Conservation (phyloP, 2,797 vertebrate species). For the Molossus molossus region DNA sequence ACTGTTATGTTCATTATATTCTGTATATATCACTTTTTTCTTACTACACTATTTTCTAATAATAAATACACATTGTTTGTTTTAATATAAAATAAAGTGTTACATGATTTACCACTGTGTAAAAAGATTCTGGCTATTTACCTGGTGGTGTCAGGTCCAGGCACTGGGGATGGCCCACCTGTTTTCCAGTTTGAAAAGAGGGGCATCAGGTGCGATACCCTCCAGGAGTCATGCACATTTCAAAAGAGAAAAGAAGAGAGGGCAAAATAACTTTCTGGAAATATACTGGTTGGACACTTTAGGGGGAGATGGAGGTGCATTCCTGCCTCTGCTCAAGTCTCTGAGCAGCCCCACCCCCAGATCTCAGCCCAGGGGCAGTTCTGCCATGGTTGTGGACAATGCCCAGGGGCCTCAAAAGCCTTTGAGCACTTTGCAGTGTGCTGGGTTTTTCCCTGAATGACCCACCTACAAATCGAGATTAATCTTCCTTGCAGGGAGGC, state of each 20-base stretch:
- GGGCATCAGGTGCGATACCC: not conserved
- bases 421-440: not conserved
- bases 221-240: not conserved
- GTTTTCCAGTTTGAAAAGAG: constrained; percentile 16
- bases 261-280: constrained; percentile 60
- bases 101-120: not conserved
- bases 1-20: too few relatives aligned
- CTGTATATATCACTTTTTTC: not conserved
- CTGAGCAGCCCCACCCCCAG: not conserved
- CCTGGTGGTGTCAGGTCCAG: not conserved
- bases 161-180: not conserved
- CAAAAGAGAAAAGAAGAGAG: not conserved
- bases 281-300: not conserved
- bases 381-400: not conserved
- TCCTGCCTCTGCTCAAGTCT: not conserved
- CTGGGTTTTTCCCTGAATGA: constrained; percentile 11
- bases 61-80: constrained; percentile 17
- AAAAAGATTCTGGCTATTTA: not conserved
- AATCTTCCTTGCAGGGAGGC: constrained; percentile 46
- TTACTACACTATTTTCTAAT: constrained; percentile 42
- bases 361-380: not conserved
- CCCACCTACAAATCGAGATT: constrained; percentile 61
- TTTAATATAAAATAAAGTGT: constrained; percentile 41
- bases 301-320: too few relatives aligned
- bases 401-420: not conserved